Base-by-base conservation (phyloP, 2,888 invertebrate genomes). In the Drosophila niveifrons region DNA sequence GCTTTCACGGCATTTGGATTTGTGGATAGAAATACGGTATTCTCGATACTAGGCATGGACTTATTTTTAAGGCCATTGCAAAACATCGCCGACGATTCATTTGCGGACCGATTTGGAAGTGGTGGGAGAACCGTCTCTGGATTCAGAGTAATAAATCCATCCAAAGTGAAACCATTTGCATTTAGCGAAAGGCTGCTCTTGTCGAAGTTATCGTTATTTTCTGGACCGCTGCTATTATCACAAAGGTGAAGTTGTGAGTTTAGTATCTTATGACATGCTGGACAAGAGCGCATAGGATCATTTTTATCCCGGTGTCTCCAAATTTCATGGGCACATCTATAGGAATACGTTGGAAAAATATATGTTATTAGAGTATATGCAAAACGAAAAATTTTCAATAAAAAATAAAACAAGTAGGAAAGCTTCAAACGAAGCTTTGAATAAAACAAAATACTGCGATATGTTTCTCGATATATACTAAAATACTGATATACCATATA, bases 181-280 rank as follows among this genome's bases (percentile, higher is more conserved):
- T 81, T 79, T 0, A 82, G 48, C 9, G 69, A 63, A 11, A 65
- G 57, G n/a, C 71, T 80, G 23, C 73, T 78, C 3, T 62, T 76
- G 23, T 80, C 69, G 9, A 66, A 79, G 15, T 80, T 80, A 3
- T 75, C 81, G 4, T 57, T 76, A 4, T 57, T 76, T 1, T 78
- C 78, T 1, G 43, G 28, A 1, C 56, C 57, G 17, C 44, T 74
- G 7, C 66, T 74, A 23, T 64, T 79, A 23, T 83, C 87, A 56
- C 89, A 91, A 4, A 95, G 93, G 90, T 95, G 95, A 67, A 95
- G 92, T 51, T 95, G 93, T 48, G 95, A 95, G 88, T 94, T 94
- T 70, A 94, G 93, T 53, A 95, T 93, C 79, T 95, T 94, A 89
- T 95, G 95, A 86, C 95, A 96, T 81, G 95, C 95, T 1, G 96